phyloP scores from a whole-genome alignment of 1,140 invertebrate genomes.

The Helicoverpa zea region DNA sequence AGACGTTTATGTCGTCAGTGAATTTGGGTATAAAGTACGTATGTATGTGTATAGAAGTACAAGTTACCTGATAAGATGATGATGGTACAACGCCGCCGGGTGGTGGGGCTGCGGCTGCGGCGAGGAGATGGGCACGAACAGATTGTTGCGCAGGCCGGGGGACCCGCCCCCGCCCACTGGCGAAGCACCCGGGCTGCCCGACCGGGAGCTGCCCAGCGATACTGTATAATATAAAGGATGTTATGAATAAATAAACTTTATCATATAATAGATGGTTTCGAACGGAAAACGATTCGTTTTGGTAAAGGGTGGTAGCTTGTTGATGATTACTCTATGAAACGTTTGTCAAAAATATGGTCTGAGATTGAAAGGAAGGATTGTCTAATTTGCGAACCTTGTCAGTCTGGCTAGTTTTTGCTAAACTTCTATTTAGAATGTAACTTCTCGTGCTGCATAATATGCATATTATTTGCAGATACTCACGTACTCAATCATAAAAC shows the following conservation, averaged over 20 bases:
- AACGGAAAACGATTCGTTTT: no score
- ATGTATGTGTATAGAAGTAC: not conserved
- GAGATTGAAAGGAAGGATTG: no score
- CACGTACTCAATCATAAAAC: not conserved
- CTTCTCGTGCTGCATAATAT: no score
- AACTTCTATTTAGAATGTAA: no score
- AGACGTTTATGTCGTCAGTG: not conserved
- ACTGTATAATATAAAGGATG: conserved; percentile 86
- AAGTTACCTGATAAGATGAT: conserved; percentile 88
- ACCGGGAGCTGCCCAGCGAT: conserved; percentile 96
- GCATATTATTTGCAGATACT: not conserved
- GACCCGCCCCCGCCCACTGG: conserved; percentile 89
- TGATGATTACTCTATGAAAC: no score
- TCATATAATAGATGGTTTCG: no score
- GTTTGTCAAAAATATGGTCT: no score
- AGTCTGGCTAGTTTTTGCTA: no score
- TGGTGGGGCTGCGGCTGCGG: conserved; percentile 85
- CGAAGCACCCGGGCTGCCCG: conserved; percentile 95
- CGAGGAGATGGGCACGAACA: conserved; percentile 95
- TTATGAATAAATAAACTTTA: no score
- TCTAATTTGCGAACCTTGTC: no score
- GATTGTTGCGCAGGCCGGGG: conserved; percentile 86
- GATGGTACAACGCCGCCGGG: conserved; percentile 73
- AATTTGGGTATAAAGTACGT: no score
- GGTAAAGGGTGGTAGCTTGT: no score